These are phyloP conservation scores for Netelia melanura DNA, from an alignment of 2,888 invertebrate species.

Conservation along the genomic window DNA sequence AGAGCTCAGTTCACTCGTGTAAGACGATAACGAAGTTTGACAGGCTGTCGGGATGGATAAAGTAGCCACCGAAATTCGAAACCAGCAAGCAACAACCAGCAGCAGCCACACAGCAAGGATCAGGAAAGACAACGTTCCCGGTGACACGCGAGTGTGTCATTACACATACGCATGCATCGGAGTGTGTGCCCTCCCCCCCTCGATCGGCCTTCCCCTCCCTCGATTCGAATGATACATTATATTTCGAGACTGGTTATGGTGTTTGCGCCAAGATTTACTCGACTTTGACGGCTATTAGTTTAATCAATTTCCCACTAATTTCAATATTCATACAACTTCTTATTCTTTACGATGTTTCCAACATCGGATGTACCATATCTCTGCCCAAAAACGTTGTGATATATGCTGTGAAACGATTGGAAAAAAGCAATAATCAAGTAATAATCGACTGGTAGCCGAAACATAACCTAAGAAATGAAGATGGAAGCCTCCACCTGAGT, in stretches of 20 bases:
- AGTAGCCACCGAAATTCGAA: conserved; percentile 82
- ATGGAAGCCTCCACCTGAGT: too few species aligned
- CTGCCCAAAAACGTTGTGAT: too few species aligned
- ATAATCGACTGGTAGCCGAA: too few species aligned
- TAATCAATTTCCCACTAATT: too few species aligned
- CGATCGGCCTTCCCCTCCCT: not conserved
- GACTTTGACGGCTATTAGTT: not conserved
- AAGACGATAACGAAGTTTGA: conserved; percentile 84
- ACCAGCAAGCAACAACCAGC: conserved; percentile 73
- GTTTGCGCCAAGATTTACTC: not conserved
- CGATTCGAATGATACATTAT: conserved; percentile 2
- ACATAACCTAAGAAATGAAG: too few species aligned
- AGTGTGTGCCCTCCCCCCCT: not conserved
- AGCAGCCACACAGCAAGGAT: conserved; percentile 54
- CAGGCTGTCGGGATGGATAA: conserved; percentile 83
- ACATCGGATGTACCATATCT: too few species aligned
- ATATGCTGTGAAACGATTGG: too few species aligned
- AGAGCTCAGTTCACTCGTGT: conserved; percentile 76
- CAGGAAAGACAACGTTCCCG: conserved; percentile 54
- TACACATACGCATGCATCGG: conserved; percentile 9
- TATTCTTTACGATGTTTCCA: too few species aligned
- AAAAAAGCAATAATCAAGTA: too few species aligned
- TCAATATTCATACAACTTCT: too few species aligned
- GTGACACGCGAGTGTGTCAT: conserved; percentile 41
- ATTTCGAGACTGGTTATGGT: not conserved